Evolutionary conservation across 2,797 vertebrate genomes (phyloP), one percentile per base, ranked within the genome.

Genomic region (Pseudomugil gertrudae): DNA sequence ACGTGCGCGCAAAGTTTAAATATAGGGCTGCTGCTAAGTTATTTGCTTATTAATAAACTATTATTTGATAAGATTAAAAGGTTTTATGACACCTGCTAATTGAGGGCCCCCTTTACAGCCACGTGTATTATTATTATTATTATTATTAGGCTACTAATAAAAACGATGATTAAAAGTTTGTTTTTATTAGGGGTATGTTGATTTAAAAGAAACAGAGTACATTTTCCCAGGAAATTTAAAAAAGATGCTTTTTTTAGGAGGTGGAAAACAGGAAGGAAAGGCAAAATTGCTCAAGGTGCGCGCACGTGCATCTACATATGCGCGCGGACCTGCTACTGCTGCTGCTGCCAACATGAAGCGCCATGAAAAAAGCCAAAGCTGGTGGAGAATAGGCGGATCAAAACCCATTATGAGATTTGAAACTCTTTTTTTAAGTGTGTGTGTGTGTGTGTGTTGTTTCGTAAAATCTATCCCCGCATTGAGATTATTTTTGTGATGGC

Each of bases 391-490:
- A 86, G 78, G 82, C 82, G 84, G 69, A 86, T 86, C 80, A 80
- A 87, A 87, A 63, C 87, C 81, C 72, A 84, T 87, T 80, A 89
- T 72, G 76, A 86, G 83, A 84, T 86, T 89, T 80, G 43, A 84
- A 84, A 85, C 81, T 84, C 64, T 70, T 79, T 64, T 64, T 55
- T 40, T 9, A 19, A 3, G 40, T 9, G 40, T 9, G 40, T n/a
- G 40, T 9, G 19, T 5, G 5, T 7, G 38, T 19, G 38, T 66
- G 60, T 66, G 38, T 47, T 52, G 53, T 47, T 65, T 54, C 36
- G 61, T 58, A 36, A 73, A 78, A 70, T 67, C 23, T 76, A 63
- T 72, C 62, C 9, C 21, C 21, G 66, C 69, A 73, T 85, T 57
- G 60, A 47, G 53, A 70, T 62, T 57, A 84, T 74, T 84, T 54